Evolutionary conservation across 2,888 invertebrate genomes (phyloP), one percentile per base, ranked within the genome.

Genomic region (Epicampocera succincta): DNA sequence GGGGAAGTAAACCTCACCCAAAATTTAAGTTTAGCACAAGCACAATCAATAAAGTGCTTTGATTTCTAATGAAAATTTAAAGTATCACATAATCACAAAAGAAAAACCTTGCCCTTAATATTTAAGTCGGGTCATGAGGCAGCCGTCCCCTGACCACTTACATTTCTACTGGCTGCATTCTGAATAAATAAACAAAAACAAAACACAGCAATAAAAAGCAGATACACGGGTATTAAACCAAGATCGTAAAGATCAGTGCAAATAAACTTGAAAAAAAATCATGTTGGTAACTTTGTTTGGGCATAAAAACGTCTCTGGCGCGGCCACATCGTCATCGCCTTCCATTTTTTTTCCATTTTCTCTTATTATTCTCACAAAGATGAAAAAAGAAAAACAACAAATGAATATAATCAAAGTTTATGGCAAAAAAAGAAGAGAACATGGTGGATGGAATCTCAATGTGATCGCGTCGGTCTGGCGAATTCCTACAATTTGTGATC

Each of bases 381-480:
- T 81, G 60, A 61, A 76, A 76, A 66, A 60, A 25, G 61, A 61
- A 66, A 60, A 54, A 11, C 58, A 72, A 65, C 50, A 44, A 54
- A 61, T 72, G 63, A 42, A 38, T 25, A 58, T 29, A 75, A 76
- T 74, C 68, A 76, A 61, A 76, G 46, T 69, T 69, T 61, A 76
- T 69, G 46, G 52, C n/a, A 60, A 50, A 75, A 44, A 66, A 77
- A 58, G 48, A 66, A 77, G 50, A 48, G 60, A 66, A 52, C 52
- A 80, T 76, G 76, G 60, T 81, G 72, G 69, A 21, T 68, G 76
- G 56, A 72, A 66, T 13, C 69, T 42, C 58, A 73, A 74, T 54
- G 69, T 71, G 78, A 78, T 82, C 78, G 82, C 60, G 82, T 56
- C 78, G 82, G 78, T 82, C 78, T 78, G 74, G 74, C 74, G 82